Percentiles rank a stretch among this genome's conserved stretches.
phyloP scores from a whole-genome alignment of 2,797 vertebrate genomes.

The Acanthurus lineatus region DNA sequence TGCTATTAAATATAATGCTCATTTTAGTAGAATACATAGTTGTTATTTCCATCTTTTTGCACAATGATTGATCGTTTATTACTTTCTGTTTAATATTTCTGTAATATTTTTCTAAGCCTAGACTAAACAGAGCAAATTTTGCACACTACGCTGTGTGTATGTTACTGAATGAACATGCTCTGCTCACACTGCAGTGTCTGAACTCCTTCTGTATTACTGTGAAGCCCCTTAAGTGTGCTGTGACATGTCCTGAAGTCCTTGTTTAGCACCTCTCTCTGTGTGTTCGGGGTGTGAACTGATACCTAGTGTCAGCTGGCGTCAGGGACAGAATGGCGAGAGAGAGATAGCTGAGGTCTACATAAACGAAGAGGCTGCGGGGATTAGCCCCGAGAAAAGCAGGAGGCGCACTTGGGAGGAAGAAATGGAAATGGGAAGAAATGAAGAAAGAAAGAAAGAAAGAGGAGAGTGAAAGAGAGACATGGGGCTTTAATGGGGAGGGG shows the following conservation, averaged over 20 bases:
- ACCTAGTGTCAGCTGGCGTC: conserved; percentile 90
- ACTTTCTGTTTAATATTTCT: not conserved
- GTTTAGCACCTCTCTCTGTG: conserved; percentile 93
- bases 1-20: not conserved
- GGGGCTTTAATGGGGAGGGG: conserved; percentile 30
- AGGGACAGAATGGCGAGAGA: conserved; percentile 79
- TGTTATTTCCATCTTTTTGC: not conserved
- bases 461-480: conserved; percentile 21
- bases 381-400: conserved; percentile 53
- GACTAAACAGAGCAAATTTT: conserved; percentile 21
- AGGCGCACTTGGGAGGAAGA: conserved; percentile 70
- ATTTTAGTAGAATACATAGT: not conserved
- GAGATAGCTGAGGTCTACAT: conserved; percentile 61
- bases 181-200: conserved; percentile 81
- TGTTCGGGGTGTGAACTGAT: conserved; percentile 94
- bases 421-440: conserved; percentile 73
- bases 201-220: conserved; percentile 83
- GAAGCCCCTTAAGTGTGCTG: conserved; percentile 90
- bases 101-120: not conserved
- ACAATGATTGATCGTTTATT: not conserved
- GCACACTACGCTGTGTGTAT: not conserved
- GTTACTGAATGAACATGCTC: conserved; percentile 20
- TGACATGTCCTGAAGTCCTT: conserved; percentile 94
- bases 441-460: conserved; percentile 29
- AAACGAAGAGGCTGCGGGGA: conserved; percentile 57